phyloP scores from a whole-genome alignment of 2,888 invertebrate species.

The Campoplex nolae region DNA sequence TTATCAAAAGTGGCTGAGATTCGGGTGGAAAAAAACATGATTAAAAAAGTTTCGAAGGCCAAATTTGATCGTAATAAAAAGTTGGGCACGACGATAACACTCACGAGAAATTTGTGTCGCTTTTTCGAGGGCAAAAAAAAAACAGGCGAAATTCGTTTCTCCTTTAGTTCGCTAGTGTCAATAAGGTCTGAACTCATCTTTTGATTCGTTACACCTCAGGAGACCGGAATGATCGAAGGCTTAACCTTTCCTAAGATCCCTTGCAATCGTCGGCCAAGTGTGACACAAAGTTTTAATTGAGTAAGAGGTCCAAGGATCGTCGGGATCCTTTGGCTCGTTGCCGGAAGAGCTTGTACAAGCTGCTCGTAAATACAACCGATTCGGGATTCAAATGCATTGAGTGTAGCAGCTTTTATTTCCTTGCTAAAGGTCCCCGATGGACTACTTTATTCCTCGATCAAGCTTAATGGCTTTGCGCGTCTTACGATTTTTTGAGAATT shows the following conservation, averaged over 20 bases:
- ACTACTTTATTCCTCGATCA: constrained; percentile 15
- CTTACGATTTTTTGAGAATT: background rate
- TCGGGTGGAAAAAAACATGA: background rate
- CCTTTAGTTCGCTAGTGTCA: constrained; percentile 27
- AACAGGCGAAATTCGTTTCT: background rate
- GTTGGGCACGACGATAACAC: background rate
- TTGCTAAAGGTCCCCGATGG: background rate
- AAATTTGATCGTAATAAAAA: background rate
- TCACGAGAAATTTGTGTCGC: background rate
- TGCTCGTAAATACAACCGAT: constrained; percentile 34
- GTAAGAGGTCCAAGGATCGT: constrained; percentile 31
- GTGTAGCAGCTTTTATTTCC: constrained; percentile 2
- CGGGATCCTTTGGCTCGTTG: constrained; percentile 35
- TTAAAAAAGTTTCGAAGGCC: constrained; percentile 14
- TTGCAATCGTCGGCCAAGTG: constrained; percentile 36
- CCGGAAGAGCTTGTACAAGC: constrained; percentile 36
- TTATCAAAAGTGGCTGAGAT: background rate
- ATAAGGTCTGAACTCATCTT: constrained; percentile 36
- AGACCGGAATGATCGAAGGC: constrained; percentile 23
- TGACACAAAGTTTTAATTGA: constrained; percentile 69
- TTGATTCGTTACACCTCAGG: constrained; percentile 39
- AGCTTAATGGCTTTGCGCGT: background rate
- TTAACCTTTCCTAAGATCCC: constrained; percentile 16
- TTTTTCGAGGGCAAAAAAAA: constrained; percentile 1
- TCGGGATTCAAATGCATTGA: constrained; percentile 23